Conservation (phyloP, 2,113 vertebrate species). For the Phasianus colchicus region DNA sequence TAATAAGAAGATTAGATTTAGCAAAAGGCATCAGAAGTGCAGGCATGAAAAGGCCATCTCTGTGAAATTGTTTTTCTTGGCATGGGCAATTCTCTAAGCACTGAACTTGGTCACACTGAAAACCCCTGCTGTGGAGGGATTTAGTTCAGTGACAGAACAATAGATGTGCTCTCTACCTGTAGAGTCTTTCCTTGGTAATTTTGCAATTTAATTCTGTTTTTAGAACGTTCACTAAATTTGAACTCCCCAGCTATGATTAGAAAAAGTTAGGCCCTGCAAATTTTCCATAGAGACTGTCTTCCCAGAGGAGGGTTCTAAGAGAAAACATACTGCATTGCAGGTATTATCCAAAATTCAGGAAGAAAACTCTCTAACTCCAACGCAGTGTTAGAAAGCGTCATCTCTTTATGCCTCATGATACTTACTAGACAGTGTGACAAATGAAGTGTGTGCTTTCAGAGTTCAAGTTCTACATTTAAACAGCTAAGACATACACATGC, state of each 20-base stretch:
- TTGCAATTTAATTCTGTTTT: background rate
- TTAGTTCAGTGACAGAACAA: background rate
- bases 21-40: background rate
- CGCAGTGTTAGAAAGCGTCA: no score
- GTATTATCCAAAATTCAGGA: background rate
- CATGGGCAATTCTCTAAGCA: background rate
- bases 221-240: background rate
- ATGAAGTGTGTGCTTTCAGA: no score
- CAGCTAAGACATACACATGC: no score
- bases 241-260: background rate
- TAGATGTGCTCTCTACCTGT: background rate
- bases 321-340: background rate
- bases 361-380: no score
- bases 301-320: background rate
- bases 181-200: background rate
- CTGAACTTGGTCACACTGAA: background rate
- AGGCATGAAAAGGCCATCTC: background rate
- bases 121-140: background rate
- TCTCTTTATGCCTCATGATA: no score
- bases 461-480: no score
- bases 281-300: background rate
- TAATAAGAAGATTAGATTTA: slow-evolving; percentile 49
- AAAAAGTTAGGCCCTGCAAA: background rate
- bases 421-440: no score
- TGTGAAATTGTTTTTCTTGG: slow-evolving; percentile 15